A percentile compares a stretch with the other conserved stretches of the same genome.
Evolutionary conservation across 2,888 invertebrate genomes (phyloP).

Genomic region (Nemurella pictetii): DNA sequence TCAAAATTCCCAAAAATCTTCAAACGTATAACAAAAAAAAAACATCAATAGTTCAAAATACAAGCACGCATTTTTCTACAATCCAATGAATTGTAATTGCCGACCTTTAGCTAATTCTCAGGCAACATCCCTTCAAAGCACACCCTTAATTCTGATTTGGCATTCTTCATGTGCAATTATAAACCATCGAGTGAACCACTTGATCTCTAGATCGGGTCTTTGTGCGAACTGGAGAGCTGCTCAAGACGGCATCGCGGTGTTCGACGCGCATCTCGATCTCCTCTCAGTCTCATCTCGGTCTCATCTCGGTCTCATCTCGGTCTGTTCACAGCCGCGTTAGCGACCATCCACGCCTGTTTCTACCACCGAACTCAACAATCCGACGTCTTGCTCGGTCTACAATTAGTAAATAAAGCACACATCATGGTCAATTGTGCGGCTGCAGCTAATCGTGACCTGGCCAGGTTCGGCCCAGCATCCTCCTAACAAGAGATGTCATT

Average conservation of each 20-base stretch:
- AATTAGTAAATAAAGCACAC: conserved; percentile 31
- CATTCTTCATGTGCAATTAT: background rate
- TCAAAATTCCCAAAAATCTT: too few species aligned
- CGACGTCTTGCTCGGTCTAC: conserved; percentile 20
- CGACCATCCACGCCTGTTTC: background rate
- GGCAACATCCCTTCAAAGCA: too few species aligned
- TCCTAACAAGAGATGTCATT: conserved; percentile 30
- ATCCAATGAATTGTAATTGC: too few species aligned
- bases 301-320: background rate
- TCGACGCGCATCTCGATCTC: too few species aligned
- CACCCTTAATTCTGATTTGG: background rate
- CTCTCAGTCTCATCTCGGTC: too few species aligned
- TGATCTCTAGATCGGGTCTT: background rate
- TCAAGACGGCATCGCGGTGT: too few species aligned
- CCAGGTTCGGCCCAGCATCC: background rate
- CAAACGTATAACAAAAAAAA: too few species aligned
- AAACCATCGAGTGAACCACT: background rate
- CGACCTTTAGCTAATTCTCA: too few species aligned
- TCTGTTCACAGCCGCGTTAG: background rate
- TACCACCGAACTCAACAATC: conserved; percentile 21
- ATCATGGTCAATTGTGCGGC: conserved; percentile 25
- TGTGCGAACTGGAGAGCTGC: too few species aligned
- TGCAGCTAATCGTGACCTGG: conserved; percentile 10
- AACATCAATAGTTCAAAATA: too few species aligned
- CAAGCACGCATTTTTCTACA: too few species aligned